Base-by-base conservation (phyloP, 2,797 vertebrate genomes). In the Lerista edwardsae region DNA sequence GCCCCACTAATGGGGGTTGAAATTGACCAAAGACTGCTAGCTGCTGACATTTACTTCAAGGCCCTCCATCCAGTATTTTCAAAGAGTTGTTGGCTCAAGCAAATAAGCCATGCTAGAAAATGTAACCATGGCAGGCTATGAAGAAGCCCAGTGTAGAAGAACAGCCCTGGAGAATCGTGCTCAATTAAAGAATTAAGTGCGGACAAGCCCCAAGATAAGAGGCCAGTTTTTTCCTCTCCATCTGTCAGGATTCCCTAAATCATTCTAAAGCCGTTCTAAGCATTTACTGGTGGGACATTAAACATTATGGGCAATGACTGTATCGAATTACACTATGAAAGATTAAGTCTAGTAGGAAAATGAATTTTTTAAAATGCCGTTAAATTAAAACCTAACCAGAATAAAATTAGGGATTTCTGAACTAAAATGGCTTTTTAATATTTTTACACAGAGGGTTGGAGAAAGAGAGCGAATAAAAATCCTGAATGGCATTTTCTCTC, bases 261-360 rank as follows among this genome's bases (percentile, higher is more conserved):
- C 94, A 94, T 88, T 79, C 91, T 87, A 72, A 89, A 94, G 88
- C 90, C 87, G 90, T 87, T 87, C 91, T 75, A 0, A 0, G 91
- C 90, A 94, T 94, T 94, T 94, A 94, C 88, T 57, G 94, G 90
- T 55, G 92, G 89, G 93, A 90, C 91, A 92, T 94, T 93, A 94
- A 94, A 94, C 85, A 92, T 95, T 92, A 94, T 85, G 78, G 92
- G 87, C 89, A 92, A 89, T 88, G 91, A 94, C 90, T 88, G 92
- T 92, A 94, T 93, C 93, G 93, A 94, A 94, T 95, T 93, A 91
- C 87, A 31, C 89, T 89, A 81, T 90, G 94, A 95, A 94, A 92
- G 94, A 94, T 92, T 93, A 93, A 92, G 90, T 94, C 93, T 92
- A 92, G 92, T 78, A 0, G 1, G 91, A 92, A 91, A 95, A 93